These are phyloP conservation scores for Ceramica pisi DNA, from an alignment of 2,888 invertebrate species.

Conservation along the genomic window DNA sequence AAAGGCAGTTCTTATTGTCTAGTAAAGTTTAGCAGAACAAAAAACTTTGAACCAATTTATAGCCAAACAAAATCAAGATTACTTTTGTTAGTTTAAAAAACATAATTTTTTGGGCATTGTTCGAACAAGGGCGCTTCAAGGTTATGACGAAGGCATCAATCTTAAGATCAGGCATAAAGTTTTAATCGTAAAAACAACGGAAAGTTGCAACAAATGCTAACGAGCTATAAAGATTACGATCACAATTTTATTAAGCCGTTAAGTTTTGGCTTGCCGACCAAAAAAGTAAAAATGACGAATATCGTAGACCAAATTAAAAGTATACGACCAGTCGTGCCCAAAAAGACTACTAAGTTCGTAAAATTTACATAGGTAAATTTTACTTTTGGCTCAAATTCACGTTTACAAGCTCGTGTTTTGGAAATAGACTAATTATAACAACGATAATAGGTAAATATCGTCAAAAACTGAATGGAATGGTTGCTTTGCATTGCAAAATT, in stretches of 20 bases:
- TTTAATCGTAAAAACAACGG: conserved; percentile 10
- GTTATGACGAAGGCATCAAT: not conserved
- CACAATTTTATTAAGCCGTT: not conserved
- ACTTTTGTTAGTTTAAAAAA: not conserved
- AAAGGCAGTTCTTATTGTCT: not conserved
- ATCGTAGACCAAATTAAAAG: conserved; percentile 1
- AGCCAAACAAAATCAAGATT: conserved; percentile 4
- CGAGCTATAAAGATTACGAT: conserved; percentile 11
- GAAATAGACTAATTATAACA: conserved; percentile 18
- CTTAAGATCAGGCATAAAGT: not conserved
- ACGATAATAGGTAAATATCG: conserved; percentile 3
- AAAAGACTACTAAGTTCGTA: not conserved
- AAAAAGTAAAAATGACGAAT: not conserved
- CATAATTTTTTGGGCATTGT: conserved; percentile 1
- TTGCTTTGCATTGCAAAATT: conserved; percentile 25
- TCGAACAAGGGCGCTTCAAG: conserved; percentile 12
- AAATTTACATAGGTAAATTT: conserved; percentile 11
- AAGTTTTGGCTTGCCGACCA: not conserved
- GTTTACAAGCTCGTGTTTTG: conserved; percentile 23
- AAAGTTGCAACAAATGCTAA: conserved; percentile 14
- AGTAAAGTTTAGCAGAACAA: not conserved
- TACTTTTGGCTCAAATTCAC: not conserved
- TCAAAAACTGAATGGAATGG: conserved; percentile 9
- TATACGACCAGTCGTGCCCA: not conserved
- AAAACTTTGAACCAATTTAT: not conserved